A percentile compares a stretch with the other conserved stretches of the same genome.
These are phyloP conservation scores for Epinotia bilunana DNA, from an alignment of 2,888 invertebrate species.

Conservation along the genomic window DNA sequence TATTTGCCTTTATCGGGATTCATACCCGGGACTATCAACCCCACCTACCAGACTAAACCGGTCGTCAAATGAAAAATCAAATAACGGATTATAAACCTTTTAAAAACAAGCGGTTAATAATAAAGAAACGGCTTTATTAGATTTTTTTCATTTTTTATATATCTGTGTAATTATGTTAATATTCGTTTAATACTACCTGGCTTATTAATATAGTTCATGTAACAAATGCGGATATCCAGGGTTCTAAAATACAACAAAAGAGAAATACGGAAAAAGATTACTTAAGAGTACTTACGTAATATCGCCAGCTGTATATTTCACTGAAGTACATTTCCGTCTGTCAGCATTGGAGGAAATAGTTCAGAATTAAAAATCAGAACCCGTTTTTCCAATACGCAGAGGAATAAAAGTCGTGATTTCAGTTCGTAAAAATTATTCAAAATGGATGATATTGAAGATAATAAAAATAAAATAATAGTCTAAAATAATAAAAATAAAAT, in stretches of 20 bases:
- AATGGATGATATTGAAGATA: conserved; percentile 13
- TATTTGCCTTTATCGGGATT: too few species aligned
- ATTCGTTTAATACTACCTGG: background rate
- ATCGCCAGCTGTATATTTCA: conserved; percentile 80
- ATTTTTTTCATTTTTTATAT: background rate
- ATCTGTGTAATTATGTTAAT: background rate
- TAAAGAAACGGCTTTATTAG: background rate
- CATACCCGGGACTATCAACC: too few species aligned
- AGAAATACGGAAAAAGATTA: conserved; percentile 19
- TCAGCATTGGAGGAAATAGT: conserved; percentile 68
- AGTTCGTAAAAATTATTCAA: conserved; percentile 23
- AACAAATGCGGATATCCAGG: background rate
- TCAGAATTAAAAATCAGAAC: conserved; percentile 48
- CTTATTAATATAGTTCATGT: background rate
- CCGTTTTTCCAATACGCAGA: conserved; percentile 40
- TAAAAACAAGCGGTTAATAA: background rate
- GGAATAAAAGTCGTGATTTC: conserved; percentile 16
- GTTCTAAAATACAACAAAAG: conserved; percentile 4
- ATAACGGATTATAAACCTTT: background rate
- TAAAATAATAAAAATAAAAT: conserved; percentile 4
- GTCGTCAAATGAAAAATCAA: too few species aligned
- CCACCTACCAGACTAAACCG: too few species aligned
- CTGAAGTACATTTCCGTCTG: conserved; percentile 81
- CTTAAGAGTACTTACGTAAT: conserved; percentile 72
- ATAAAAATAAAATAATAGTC: conserved; percentile 11